Evolutionary conservation across 2,888 invertebrate species (phyloP).

Genomic region (Quadriops clusia): DNA sequence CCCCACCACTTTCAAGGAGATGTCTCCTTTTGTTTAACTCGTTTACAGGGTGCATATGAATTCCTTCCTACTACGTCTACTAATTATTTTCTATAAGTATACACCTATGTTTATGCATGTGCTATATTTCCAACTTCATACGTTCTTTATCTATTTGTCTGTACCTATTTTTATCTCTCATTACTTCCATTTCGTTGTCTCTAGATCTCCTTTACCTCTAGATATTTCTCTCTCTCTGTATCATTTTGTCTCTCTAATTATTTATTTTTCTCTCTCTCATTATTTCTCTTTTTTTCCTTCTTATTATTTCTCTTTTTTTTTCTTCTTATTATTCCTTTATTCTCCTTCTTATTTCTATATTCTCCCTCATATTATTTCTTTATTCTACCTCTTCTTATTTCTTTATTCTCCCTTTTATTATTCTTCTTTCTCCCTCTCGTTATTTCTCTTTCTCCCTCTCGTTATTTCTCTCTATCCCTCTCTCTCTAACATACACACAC

Average conservation of each 20-base stretch:
- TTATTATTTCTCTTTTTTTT: constrained; percentile 3
- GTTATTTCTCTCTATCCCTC: constrained; percentile 5
- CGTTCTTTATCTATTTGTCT: too few species aligned
- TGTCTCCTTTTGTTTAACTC: too few species aligned
- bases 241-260: constrained; percentile 2
- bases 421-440: constrained; percentile 1
- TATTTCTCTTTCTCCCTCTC: constrained; percentile 2
- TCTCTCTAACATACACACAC: neutral
- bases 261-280: constrained; percentile 3
- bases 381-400: too few species aligned
- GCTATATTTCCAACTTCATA: too few species aligned
- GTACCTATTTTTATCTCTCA: too few species aligned
- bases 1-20: too few species aligned
- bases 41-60: too few species aligned
- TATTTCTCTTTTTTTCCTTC: constrained; percentile 7
- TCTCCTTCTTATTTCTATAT: constrained; percentile 1
- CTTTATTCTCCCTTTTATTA: constrained; percentile 5
- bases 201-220: too few species aligned
- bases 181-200: too few species aligned
- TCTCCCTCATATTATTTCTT: constrained; percentile 1
- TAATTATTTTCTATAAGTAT: too few species aligned
- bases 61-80: too few species aligned
- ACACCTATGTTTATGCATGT: too few species aligned
- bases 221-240: constrained; percentile 4
- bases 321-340: constrained; percentile 6